These are phyloP conservation scores for Gibbula magus DNA, from an alignment of 2,888 invertebrate species.

Conservation along the genomic window DNA sequence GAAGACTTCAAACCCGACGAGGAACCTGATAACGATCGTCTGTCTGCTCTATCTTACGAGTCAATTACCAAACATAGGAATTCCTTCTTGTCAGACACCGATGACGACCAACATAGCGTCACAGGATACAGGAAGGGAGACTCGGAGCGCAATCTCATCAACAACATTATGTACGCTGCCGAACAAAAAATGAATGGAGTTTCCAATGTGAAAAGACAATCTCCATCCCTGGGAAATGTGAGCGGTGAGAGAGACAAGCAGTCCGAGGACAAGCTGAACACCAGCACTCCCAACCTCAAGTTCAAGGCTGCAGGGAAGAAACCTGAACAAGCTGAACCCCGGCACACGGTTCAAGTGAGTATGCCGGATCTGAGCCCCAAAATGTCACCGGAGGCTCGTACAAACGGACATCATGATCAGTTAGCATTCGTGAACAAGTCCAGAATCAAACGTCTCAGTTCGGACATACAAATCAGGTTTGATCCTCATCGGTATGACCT, in stretches of 20 bases:
- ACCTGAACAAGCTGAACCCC: background rate
- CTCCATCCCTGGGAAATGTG: conserved; percentile 27
- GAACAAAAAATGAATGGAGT: background rate
- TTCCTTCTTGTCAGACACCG: conserved; percentile 46
- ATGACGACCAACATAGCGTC: conserved; percentile 20
- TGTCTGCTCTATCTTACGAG: conserved; percentile 60
- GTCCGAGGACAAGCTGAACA: conserved; percentile 21
- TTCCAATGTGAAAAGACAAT: conserved; percentile 14
- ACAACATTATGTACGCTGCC: conserved; percentile 36
- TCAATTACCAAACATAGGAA: conserved; percentile 52
- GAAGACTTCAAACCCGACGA: conserved; percentile 46
- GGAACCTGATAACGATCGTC: conserved; percentile 48
- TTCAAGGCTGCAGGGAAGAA: conserved; percentile 20
- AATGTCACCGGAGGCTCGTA: background rate
- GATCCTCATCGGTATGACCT: conserved; percentile 25
- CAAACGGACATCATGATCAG: background rate
- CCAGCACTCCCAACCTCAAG: conserved; percentile 42
- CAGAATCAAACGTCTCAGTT: conserved; percentile 8
- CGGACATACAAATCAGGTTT: conserved; percentile 1
- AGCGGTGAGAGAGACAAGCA: background rate
- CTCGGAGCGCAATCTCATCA: conserved; percentile 49
- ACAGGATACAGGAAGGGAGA: conserved; percentile 36
- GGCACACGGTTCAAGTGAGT: background rate
- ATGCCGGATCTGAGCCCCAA: conserved; percentile 13
- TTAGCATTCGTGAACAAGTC: background rate